A percentile compares a stretch with the other conserved stretches of the same genome.
Evolutionary conservation across 2,888 invertebrate genomes (phyloP).

Genomic region (Drosophila subquinaria): DNA sequence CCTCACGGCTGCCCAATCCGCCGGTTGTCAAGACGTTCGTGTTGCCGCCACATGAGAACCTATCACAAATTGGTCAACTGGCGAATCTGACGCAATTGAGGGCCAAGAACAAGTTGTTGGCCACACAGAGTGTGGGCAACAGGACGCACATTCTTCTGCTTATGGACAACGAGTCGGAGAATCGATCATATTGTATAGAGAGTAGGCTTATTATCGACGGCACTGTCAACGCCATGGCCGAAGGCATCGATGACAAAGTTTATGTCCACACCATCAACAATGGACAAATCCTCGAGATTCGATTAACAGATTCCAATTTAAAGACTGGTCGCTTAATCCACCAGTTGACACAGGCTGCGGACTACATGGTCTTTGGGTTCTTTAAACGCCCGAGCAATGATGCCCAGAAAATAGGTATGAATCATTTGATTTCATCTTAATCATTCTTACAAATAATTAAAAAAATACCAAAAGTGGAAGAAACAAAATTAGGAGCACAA

Average conservation of each 20-base stretch:
- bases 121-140: constrained; percentile 40
- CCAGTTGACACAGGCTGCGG: constrained; percentile 57
- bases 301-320: constrained; percentile 6
- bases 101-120: constrained; percentile 44
- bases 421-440: no score
- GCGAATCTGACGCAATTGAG: constrained; percentile 48
- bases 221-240: constrained; percentile 50
- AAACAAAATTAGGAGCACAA: no score
- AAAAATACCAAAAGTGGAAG: neutral
- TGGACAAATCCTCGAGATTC: constrained; percentile 52
- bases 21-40: neutral
- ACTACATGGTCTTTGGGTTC: constrained; percentile 38
- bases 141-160: constrained; percentile 42
- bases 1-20: constrained; percentile 13
- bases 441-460: no score
- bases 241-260: constrained; percentile 33
- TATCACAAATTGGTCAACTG: constrained; percentile 34
- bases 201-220: constrained; percentile 46
- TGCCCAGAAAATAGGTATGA: neutral
- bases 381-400: neutral
- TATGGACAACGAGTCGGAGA: constrained; percentile 13
- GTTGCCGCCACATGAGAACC: constrained; percentile 24
- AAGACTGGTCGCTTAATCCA: constrained; percentile 35
- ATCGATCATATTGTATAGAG: constrained; percentile 29
- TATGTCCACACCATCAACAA: constrained; percentile 61